phyloP scores from a whole-genome alignment of 2,888 invertebrate genomes.

The Augochlorella aurata region DNA sequence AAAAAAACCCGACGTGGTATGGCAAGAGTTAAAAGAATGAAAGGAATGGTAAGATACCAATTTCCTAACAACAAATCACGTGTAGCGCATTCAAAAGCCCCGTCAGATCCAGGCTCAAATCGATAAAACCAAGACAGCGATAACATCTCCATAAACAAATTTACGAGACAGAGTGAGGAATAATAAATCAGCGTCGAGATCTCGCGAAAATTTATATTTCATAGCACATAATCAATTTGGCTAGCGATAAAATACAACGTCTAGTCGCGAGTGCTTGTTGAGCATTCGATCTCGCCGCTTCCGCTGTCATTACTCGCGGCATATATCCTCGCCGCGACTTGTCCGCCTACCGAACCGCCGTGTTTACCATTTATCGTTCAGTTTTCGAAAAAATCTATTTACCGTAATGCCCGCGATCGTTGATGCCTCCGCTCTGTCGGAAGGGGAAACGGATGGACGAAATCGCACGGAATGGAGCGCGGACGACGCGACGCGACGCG shows the following conservation, averaged over 20 bases:
- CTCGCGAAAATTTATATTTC: neutral
- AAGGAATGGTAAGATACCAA: no score
- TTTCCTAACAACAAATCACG: neutral
- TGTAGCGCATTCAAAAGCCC: neutral
- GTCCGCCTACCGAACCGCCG: neutral
- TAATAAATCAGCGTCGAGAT: neutral
- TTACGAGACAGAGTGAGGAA: neutral
- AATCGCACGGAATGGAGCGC: constrained; percentile 53
- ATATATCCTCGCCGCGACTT: neutral
- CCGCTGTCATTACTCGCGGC: neutral
- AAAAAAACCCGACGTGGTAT: no score
- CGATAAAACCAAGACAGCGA: no score
- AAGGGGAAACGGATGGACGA: constrained; percentile 62
- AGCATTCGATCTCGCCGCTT: neutral
- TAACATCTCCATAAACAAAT: neutral
- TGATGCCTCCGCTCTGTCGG: constrained; percentile 52
- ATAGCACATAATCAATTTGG: neutral
- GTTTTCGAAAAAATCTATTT: constrained; percentile 53
- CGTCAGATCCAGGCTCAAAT: neutral
- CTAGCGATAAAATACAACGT: neutral
- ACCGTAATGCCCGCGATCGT: constrained; percentile 59
- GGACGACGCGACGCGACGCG: constrained; percentile 14
- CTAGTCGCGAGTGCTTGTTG: neutral
- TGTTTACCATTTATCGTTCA: constrained; percentile 11
- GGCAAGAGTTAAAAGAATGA: no score